phyloP scores from a whole-genome alignment of 2,888 invertebrate species.

The Coleophora deauratella region DNA sequence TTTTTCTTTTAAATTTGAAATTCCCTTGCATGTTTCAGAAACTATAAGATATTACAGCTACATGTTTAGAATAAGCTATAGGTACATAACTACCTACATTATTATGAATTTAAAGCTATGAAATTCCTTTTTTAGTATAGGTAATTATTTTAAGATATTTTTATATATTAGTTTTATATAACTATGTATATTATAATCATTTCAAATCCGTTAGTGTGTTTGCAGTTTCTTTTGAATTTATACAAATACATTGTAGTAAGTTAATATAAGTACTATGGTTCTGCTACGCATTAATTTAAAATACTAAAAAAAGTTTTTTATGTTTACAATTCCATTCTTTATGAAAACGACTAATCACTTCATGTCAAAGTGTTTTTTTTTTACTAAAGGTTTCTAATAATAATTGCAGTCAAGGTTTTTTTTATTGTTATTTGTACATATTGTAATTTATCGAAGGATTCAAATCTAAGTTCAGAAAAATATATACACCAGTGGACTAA shows the following conservation, averaged over 20 bases:
- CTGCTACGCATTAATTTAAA: conserved; percentile 35
- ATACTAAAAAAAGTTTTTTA: conserved; percentile 28
- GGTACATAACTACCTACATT: conserved; percentile 17
- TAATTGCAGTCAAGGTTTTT: too few species aligned
- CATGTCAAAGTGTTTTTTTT: conserved; percentile 2
- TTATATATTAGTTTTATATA: conserved; percentile 14
- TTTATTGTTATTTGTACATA: too few species aligned
- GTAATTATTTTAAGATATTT: conserved; percentile 27
- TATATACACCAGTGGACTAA: too few species aligned
- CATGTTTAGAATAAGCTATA: conserved; percentile 14
- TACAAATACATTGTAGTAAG: conserved; percentile 19
- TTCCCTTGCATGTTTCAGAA: conserved; percentile 7
- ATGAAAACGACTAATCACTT: conserved; percentile 23
- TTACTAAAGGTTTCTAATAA: too few species aligned
- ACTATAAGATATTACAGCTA: conserved; percentile 16
- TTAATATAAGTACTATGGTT: conserved; percentile 23
- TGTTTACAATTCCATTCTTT: conserved; percentile 45
- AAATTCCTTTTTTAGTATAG: conserved; percentile 28
- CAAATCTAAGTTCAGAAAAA: too few species aligned
- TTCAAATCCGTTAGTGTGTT: conserved; percentile 69
- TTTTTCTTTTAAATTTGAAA: not conserved
- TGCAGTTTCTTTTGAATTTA: conserved; percentile 51
- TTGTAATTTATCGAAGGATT: too few species aligned
- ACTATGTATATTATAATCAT: conserved; percentile 31
- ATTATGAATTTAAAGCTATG: conserved; percentile 36